Conservation (phyloP, 1,140 invertebrate genomes). For the Meloidogyne chitwoodi region DNA sequence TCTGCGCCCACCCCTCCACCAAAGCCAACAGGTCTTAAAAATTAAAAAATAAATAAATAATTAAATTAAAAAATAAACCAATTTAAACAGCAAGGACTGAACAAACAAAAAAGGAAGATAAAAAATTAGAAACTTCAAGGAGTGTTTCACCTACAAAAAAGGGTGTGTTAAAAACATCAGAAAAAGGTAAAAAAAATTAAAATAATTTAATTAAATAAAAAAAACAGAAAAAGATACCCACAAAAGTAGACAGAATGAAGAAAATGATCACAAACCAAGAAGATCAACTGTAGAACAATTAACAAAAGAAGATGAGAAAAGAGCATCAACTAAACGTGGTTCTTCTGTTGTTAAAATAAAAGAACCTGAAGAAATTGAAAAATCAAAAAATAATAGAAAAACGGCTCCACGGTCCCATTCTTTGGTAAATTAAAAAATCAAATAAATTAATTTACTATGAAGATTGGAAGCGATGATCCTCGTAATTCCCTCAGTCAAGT, state of each 20-base stretch:
- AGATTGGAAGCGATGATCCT: not conserved
- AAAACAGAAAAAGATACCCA: not conserved
- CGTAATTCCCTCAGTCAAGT: not conserved
- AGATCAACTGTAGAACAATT: constrained; percentile 15
- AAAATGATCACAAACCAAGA: not conserved
- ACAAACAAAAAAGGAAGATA: not conserved
- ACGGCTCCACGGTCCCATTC: not conserved
- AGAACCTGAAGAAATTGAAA: not conserved
- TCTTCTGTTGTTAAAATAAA: not conserved
- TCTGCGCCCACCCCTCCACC: not conserved
- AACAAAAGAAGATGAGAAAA: constrained; percentile 5
- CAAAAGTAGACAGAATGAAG: not conserved
- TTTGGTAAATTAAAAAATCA: not conserved
- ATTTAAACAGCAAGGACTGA: not conserved
- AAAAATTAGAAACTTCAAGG: not conserved
- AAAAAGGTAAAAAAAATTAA: not conserved
- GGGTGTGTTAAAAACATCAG: not conserved
- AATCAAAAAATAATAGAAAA: not conserved
- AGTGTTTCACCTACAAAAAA: not conserved
- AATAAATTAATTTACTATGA: not conserved
- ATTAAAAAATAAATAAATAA: no score
- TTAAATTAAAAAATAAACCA: no score
- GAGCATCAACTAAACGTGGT: not conserved
- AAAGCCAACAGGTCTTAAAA: not conserved
- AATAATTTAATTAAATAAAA: not conserved